phyloP scores from a whole-genome alignment of 1,140 invertebrate genomes.

The Heliothis virescens region DNA sequence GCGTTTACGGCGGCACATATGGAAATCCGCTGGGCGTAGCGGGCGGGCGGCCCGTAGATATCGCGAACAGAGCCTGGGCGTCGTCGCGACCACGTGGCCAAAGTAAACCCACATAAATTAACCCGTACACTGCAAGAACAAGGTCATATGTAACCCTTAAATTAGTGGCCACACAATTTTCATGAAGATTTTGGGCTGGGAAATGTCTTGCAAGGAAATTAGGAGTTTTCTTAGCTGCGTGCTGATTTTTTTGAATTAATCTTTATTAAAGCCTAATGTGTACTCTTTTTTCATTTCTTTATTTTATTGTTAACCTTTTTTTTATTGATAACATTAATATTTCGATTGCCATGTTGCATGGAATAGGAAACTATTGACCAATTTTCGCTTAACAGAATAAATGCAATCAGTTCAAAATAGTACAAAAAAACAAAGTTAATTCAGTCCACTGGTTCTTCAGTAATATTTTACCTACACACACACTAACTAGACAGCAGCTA shows the following conservation, averaged over 20 bases:
- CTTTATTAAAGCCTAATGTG: no score
- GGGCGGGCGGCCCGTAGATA: constrained; percentile 64
- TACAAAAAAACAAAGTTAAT: not conserved
- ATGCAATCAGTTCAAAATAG: not conserved
- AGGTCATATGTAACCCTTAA: constrained; percentile 41
- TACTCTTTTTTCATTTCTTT: no score
- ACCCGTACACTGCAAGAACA: constrained; percentile 47
- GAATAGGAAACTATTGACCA: no score
- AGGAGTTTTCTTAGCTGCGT: no score
- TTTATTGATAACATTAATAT: no score
- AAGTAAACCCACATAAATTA: constrained; percentile 58
- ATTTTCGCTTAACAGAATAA: not conserved
- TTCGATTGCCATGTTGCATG: no score
- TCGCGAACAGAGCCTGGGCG: constrained; percentile 71
- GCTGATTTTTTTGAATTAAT: no score
- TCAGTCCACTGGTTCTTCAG: not conserved
- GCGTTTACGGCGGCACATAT: constrained; percentile 59
- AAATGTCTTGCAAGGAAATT: not conserved
- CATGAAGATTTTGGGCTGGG: not conserved
- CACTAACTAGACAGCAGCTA: constrained; percentile 5
- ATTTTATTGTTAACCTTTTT: no score
- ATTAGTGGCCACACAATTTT: constrained; percentile 24
- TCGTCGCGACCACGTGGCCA: constrained; percentile 53
- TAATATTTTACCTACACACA: not conserved
- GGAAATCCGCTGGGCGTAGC: constrained; percentile 66